These are phyloP conservation scores for Drosophila silvestris DNA, from an alignment of 2,888 invertebrate species.

Conservation along the genomic window DNA sequence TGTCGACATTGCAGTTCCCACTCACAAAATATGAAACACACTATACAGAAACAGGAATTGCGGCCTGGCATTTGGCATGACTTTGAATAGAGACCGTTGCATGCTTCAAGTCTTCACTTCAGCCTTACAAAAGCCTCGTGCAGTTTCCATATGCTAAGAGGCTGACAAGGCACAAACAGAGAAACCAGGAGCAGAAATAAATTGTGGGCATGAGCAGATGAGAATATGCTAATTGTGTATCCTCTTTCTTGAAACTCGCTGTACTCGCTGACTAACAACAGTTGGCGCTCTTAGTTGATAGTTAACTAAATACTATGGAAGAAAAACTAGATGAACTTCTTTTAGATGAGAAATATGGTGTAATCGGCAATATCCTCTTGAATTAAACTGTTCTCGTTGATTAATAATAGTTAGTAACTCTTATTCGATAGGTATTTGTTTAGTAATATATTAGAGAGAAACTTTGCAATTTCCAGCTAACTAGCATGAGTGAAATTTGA, in stretches of 20 bases:
- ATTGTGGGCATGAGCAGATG: conserved; percentile 17
- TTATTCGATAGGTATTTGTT: neutral
- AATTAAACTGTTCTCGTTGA: neutral
- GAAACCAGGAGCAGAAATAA: conserved; percentile 19
- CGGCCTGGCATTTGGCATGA: conserved; percentile 32
- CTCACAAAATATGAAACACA: conserved; percentile 37
- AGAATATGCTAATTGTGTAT: conserved; percentile 37
- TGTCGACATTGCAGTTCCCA: conserved; percentile 47
- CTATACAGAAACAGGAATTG: conserved; percentile 49
- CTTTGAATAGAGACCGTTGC: conserved; percentile 51
- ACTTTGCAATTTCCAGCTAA: neutral
- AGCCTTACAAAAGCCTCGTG: conserved; percentile 30
- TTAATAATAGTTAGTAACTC: neutral
- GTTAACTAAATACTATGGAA: neutral
- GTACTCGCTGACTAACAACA: neutral
- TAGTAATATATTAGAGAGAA: neutral
- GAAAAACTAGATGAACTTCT: neutral
- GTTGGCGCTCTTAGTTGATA: neutral
- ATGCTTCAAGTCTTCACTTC: conserved; percentile 20
- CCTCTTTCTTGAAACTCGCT: conserved; percentile 6
- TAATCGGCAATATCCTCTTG: conserved; percentile 9
- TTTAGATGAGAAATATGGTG: conserved; percentile 23
- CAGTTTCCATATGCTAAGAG: conserved; percentile 38
- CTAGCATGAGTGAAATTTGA: neutral
- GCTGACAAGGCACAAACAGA: conserved; percentile 9